Base-by-base conservation (phyloP, 2,113 vertebrate species). In the Lophura nycthemera region DNA sequence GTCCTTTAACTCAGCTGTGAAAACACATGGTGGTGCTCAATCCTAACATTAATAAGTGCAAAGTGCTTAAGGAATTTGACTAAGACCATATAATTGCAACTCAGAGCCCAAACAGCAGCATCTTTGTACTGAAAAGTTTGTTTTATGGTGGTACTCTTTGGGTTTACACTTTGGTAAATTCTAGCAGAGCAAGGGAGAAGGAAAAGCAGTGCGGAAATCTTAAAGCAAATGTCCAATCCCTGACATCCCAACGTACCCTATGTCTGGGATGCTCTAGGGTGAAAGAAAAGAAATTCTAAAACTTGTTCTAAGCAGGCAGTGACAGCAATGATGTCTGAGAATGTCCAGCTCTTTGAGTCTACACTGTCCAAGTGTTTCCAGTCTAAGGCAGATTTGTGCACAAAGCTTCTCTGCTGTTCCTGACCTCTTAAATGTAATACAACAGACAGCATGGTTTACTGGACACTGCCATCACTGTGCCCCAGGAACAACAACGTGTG, bases 21-120 rank as follows among this genome's bases (percentile, higher is more conserved):
- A 83, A 96, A 96, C 92, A 4, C 93, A 88, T 57, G 95, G 96
- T 92, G 95, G 95, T 96, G 92, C 96, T 96, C 90, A 92, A 82
- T 90, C 88, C 95, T 78, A 94, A 92, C 57, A 4, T 16, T 83
- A 54, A 69, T 69, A 88, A 88, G 56, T 38, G 38, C 64, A 77
- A 52, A 93, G 64, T 67, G 38, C 48, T 64, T 38, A 75, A 86
- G 27, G 47, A 61, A 90, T 92, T 88, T 74, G 20, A 38, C 45
- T 74, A 61, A 67, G 25, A 77, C 34, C 17, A 6, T 45, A 4
- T 77, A 47, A 81, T 86, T 91, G 74, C 5, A 60, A 48, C 86
- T 76, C 65, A 66, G 65, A 93, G 65, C 47, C 65, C 86, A 86
- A 90, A 63, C 36, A 89, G 36, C 78, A 83, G 54, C 15, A 9